These are phyloP conservation scores for Phylloscopus whistleri DNA, from an alignment of 2,113 vertebrate species.

Conservation along the genomic window DNA sequence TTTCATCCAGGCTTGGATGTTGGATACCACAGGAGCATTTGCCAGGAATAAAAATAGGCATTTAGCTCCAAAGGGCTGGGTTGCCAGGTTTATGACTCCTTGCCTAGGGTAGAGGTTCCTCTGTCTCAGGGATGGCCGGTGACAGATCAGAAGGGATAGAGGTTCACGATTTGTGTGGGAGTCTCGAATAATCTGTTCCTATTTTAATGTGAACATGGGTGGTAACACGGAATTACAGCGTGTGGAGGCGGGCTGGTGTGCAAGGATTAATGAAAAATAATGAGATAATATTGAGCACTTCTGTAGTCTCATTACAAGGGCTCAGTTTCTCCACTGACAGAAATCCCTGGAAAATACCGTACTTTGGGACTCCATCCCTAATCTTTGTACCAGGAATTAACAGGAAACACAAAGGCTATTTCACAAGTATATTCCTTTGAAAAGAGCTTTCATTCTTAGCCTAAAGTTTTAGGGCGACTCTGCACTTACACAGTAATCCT, in stretches of 20 bases:
- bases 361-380: background rate
- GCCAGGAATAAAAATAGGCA: constrained; percentile 25
- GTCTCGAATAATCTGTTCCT: constrained; percentile 62
- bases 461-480: constrained; percentile 1
- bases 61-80: background rate
- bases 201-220: constrained; percentile 60
- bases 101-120: background rate
- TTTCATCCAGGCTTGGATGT: background rate
- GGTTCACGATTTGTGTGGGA: constrained; percentile 62
- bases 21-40: background rate
- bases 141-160: constrained; percentile 53
- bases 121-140: background rate
- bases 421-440: background rate
- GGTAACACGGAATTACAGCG: constrained; percentile 49
- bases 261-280: constrained; percentile 57
- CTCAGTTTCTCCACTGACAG: background rate
- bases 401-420: background rate
- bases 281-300: constrained; percentile 56
- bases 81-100: background rate
- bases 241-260: constrained; percentile 40
- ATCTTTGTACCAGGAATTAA: constrained; percentile 28
- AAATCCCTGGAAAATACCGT: background rate
- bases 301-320: constrained; percentile 11
- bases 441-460: constrained; percentile 23
- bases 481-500: constrained; percentile 35